Evolutionary conservation across 2,797 vertebrate species (phyloP).

Genomic region (Tenualosa thibaudeaui): DNA sequence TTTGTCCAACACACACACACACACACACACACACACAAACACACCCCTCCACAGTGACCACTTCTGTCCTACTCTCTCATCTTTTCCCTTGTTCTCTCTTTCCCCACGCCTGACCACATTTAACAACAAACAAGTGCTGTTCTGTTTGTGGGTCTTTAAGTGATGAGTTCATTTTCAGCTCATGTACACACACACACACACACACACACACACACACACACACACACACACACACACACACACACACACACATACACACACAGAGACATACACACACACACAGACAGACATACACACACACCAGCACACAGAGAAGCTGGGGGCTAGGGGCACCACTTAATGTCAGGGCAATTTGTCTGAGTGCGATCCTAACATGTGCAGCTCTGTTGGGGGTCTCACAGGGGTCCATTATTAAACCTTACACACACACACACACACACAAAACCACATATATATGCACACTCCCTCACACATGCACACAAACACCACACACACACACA

Average conservation of each 20-base stretch:
- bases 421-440: not conserved
- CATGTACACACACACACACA: conserved; percentile 7
- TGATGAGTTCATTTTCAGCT: not conserved
- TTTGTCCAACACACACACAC: not conserved
- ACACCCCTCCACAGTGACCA: not conserved
- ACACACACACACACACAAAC: not conserved
- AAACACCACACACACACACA: not conserved
- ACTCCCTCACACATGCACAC: not conserved
- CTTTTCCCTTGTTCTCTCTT: not conserved
- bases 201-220: too few species aligned
- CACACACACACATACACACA: too few species aligned
- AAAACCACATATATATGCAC: not conserved
- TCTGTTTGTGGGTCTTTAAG: not conserved
- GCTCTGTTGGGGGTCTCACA: conserved; percentile 40
- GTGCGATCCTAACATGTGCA: conserved; percentile 51
- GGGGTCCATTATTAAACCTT: conserved; percentile 41
- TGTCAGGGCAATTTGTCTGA: conserved; percentile 17
- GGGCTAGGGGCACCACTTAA: not conserved
- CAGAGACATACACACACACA: not conserved
- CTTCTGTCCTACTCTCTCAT: not conserved
- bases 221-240: too few species aligned
- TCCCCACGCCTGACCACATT: not conserved
- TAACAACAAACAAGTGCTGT: not conserved
- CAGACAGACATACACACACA: conserved; percentile 37
- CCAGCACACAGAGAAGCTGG: conserved; percentile 25